Evolutionary conservation across 2,113 vertebrate genomes (phyloP), one percentile per base, ranked within the genome.

Genomic region (Poeciliopsis retropinna): DNA sequence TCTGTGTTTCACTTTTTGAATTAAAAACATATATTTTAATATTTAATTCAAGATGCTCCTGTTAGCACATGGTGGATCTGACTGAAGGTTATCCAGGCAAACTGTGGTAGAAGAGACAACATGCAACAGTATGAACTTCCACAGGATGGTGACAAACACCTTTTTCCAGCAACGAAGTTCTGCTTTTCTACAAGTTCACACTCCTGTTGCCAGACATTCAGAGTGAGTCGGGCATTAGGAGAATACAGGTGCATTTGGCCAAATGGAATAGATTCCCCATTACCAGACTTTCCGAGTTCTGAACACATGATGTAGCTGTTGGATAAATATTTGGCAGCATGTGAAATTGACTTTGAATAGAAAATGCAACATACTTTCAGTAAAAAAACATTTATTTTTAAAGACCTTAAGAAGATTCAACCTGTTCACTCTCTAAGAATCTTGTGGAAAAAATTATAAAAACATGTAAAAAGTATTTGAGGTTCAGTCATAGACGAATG

Each of bases 381-480:
- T 60, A 70, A 8, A 37, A 70, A 57, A 70, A 60, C 25, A 57
- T n/a, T 57, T 54, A 31, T 69, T 54, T 31, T 41, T 31, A 3
- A 76, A 67, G 10, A 34, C 32, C 8, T 28, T 61, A 39, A 63
- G 1, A 7, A 47, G 14, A 9, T 25, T 64, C 47, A 69, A 63
- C 51, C 14, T 4, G 25, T 76, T 70, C 60, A 76, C 66, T 76
- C 60, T 75, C 41, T 31, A 27, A 76, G 51, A 27, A 3, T 76
- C 30, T 75, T 61, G 32, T 34, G 32, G 32, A 15, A 3, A 44
- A 65, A 88, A 73, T 70, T 25, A 63, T 80, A 70, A n/a, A 82
- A 54, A 70, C n/a, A 51, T 32, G 3, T n/a, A 70, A 67, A 57
- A 57, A n/a, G 22, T n/a, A n/a, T 47, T 2, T n/a, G 71, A 34